Percentiles rank a stretch among this genome's conserved stretches.
phyloP scores from a whole-genome alignment of 2,113 vertebrate species.

The Gymnogyps californianus region DNA sequence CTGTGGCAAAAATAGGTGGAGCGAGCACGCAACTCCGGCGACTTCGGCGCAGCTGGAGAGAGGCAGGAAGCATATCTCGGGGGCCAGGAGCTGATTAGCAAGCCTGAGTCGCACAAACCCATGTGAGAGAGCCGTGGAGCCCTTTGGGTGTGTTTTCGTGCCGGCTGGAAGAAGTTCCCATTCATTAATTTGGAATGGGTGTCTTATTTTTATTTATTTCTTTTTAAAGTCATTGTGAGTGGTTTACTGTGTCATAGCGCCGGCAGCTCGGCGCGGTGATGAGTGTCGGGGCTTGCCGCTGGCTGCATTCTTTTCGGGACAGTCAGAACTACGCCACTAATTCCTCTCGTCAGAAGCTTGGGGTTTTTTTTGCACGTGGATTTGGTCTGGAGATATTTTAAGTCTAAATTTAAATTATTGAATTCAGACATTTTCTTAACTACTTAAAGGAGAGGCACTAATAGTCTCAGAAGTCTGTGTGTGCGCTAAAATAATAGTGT shows the following conservation, averaged over 20 bases:
- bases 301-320: not conserved
- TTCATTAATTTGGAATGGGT: not conserved
- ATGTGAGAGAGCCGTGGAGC: accelerated
- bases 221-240: not conserved
- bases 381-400: slow-evolving; percentile 16
- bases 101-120: not conserved
- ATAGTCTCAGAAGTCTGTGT: not conserved
- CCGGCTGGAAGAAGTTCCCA: not conserved
- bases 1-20: slow-evolving; percentile 37
- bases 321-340: not conserved
- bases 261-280: not conserved
- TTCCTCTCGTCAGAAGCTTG: not conserved
- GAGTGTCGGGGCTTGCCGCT: not conserved
- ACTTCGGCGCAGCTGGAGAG: not conserved
- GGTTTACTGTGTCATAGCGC: not conserved
- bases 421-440: not conserved
- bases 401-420: not conserved
- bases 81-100: not conserved
- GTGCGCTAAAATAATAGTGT: accelerated
- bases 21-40: not conserved
- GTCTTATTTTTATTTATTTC: not conserved
- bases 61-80: not conserved
- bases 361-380: not conserved
- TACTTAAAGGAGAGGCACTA: not conserved
- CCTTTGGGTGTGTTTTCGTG: not conserved